These are phyloP conservation scores for Limosa lapponica DNA, from an alignment of 2,797 vertebrate species.

Conservation along the genomic window DNA sequence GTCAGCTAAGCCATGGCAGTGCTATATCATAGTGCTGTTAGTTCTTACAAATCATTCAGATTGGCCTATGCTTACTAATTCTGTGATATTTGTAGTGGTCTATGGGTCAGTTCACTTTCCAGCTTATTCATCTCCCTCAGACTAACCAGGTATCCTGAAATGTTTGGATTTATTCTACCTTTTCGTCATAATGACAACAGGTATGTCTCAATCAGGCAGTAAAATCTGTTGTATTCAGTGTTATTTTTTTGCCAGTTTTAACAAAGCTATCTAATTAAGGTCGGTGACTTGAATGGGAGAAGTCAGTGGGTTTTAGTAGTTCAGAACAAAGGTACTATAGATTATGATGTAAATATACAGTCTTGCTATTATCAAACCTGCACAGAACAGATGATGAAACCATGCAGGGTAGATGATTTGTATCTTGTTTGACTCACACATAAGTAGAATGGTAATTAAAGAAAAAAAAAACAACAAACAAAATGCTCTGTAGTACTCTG, in stretches of 20 bases:
- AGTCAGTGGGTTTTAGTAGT: background rate
- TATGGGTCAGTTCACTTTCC: background rate
- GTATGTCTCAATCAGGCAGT: background rate
- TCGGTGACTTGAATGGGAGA: background rate
- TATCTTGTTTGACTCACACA: background rate
- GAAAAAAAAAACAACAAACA: background rate
- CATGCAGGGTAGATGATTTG: background rate
- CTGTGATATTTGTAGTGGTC: background rate
- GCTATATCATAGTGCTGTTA: background rate
- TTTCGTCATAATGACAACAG: background rate
- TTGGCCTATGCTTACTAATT: background rate
- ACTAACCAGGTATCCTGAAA: background rate
- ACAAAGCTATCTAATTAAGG: background rate
- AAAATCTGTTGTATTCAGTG: background rate
- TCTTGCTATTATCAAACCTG: background rate
- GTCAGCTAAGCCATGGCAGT: background rate
- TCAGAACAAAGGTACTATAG: background rate
- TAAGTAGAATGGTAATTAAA: background rate
- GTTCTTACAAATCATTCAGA: background rate
- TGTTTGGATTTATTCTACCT: background rate
- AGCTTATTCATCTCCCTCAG: background rate
- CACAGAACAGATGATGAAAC: background rate
- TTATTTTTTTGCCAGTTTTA: background rate
- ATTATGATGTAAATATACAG: background rate
- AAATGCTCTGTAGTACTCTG: background rate